These are phyloP conservation scores for Micromesistius poutassou DNA, from an alignment of 2,797 vertebrate genomes.

Conservation along the genomic window DNA sequence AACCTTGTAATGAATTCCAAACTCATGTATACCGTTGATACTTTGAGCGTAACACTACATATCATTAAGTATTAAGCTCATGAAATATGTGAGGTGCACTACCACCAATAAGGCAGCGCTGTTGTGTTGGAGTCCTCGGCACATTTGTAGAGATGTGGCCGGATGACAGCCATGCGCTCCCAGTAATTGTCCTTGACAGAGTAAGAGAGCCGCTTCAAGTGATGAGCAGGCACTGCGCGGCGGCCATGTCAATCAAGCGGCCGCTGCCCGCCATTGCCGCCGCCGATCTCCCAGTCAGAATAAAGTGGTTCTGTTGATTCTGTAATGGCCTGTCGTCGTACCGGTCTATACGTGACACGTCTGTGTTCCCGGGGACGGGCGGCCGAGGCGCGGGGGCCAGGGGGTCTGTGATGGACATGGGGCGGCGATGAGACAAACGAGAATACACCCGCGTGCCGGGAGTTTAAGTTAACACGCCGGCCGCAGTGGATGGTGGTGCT, in stretches of 20 bases:
- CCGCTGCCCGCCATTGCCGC: slow-evolving; percentile 26
- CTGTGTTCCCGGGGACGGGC: slow-evolving; percentile 36
- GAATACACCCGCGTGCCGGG: background rate
- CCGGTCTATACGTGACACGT: slow-evolving; percentile 57
- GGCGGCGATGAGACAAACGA: slow-evolving; percentile 20
- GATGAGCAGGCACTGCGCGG: slow-evolving; percentile 44
- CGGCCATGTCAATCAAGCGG: slow-evolving; percentile 54
- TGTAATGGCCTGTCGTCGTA: slow-evolving; percentile 65
- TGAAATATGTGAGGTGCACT: too few species aligned
- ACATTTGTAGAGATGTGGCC: slow-evolving; percentile 45
- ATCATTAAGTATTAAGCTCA: too few species aligned
- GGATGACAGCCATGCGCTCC: slow-evolving; percentile 37
- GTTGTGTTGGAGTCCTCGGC: slow-evolving; percentile 29
- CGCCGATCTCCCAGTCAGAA: slow-evolving; percentile 48
- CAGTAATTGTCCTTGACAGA: slow-evolving; percentile 65
- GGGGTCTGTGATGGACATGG: slow-evolving; percentile 31
- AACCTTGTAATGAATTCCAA: background rate
- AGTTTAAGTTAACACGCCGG: too few species aligned
- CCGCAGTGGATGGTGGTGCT: too few species aligned
- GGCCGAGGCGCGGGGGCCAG: slow-evolving; percentile 22
- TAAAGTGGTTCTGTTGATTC: slow-evolving; percentile 54
- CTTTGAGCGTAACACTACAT: too few species aligned
- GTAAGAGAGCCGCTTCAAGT: slow-evolving; percentile 46
- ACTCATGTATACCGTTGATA: background rate
- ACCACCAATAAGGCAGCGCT: slow-evolving; percentile 16